A percentile compares a stretch with the other conserved stretches of the same genome.
phyloP scores from a whole-genome alignment of 1,140 invertebrate species.

The Pollicipes pollicipes region DNA sequence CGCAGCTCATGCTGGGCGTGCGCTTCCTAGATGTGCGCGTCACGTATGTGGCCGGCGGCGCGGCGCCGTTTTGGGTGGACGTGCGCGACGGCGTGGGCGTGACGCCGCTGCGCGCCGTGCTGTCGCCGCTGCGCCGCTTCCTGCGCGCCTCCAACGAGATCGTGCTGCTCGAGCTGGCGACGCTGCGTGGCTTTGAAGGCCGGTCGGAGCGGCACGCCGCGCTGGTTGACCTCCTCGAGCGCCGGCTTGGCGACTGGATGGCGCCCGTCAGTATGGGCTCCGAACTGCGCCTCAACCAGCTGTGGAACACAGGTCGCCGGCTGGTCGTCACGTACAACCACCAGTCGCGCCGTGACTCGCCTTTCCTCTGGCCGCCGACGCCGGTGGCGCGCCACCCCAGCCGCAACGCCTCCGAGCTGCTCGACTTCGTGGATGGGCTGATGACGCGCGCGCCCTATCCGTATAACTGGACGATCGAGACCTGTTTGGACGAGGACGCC shows the following conservation, averaged over 20 bases:
- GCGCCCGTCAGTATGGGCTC: conserved; percentile 30
- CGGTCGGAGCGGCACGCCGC: conserved; percentile 28
- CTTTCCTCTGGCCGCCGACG: conserved; percentile 24
- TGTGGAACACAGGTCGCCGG: conserved; percentile 33
- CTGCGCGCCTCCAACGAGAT: conserved; percentile 22
- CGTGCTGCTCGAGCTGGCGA: conserved; percentile 23
- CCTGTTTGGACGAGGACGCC: not conserved
- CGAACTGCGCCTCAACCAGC: conserved; percentile 27
- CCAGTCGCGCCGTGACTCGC: not conserved
- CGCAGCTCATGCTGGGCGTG: conserved; percentile 23
- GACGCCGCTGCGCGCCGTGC: conserved; percentile 18
- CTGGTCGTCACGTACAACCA: conserved; percentile 35
- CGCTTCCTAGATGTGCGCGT: conserved; percentile 23
- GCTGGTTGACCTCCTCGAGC: conserved; percentile 30
- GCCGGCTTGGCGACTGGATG: conserved; percentile 32
- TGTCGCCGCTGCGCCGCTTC: conserved; percentile 21
- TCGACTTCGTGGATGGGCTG: conserved; percentile 38
- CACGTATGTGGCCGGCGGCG: conserved; percentile 15
- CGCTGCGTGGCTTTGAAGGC: conserved; percentile 19
- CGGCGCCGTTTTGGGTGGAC: conserved; percentile 15
- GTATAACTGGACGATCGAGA: not conserved
- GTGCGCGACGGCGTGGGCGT: conserved; percentile 20
- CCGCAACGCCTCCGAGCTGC: conserved; percentile 34
- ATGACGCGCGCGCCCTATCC: conserved; percentile 1
- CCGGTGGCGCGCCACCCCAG: conserved; percentile 25